phyloP scores from a whole-genome alignment of 2,888 invertebrate genomes.

The Macrophya alboannulata region DNA sequence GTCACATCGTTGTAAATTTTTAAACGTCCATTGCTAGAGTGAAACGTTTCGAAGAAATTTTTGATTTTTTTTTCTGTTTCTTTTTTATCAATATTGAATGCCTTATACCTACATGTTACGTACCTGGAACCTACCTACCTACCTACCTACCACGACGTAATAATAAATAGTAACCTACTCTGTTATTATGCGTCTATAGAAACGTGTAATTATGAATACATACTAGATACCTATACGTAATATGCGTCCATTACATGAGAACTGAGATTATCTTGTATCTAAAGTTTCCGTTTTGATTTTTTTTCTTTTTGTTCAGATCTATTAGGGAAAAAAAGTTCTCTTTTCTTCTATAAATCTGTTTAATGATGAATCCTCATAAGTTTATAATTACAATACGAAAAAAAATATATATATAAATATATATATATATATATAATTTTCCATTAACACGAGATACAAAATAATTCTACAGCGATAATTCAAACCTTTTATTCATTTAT shows the following conservation, averaged over 20 bases:
- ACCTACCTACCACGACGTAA: slow-evolving; percentile 62
- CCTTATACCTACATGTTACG: neutral
- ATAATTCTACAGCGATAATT: neutral
- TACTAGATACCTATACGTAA: slow-evolving; percentile 8
- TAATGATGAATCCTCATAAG: neutral
- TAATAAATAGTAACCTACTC: slow-evolving; percentile 64
- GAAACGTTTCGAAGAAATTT: neutral
- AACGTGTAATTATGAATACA: slow-evolving; percentile 36
- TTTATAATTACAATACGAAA: neutral
- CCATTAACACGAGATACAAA: neutral
- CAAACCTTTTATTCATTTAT: neutral
- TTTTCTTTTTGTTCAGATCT: neutral
- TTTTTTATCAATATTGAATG: neutral
- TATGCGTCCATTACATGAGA: neutral
- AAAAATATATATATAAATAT: too few species aligned
- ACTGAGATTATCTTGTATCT: neutral
- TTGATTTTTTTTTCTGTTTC: too few species aligned
- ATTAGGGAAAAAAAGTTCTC: neutral
- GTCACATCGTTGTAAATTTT: neutral
- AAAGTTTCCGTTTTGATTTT: neutral
- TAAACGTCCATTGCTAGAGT: neutral
- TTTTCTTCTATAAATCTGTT: neutral
- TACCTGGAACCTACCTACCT: slow-evolving; percentile 58
- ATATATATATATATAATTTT: neutral
- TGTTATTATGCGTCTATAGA: slow-evolving; percentile 24